These are phyloP conservation scores for Drosophila percnosoma DNA, from an alignment of 2,888 invertebrate genomes.

Conservation along the genomic window DNA sequence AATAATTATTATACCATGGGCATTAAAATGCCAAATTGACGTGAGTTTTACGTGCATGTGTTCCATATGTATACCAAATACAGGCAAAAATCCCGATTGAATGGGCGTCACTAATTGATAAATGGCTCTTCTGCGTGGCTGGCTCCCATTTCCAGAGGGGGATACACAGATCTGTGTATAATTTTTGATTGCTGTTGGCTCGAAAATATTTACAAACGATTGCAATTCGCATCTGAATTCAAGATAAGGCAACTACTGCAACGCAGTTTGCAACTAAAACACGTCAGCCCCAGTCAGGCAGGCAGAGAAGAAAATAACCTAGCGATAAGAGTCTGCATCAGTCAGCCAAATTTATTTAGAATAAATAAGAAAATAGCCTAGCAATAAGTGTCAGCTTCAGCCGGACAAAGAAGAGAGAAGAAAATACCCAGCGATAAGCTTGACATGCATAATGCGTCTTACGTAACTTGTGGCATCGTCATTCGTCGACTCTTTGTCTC, in stretches of 20 bases:
- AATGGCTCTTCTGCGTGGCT: constrained; percentile 69
- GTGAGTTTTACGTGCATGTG: constrained; percentile 70
- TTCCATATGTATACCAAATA: constrained; percentile 28
- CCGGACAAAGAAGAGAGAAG: not conserved
- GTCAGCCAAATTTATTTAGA: not conserved
- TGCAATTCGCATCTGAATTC: constrained; percentile 31
- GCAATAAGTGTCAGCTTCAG: constrained; percentile 19
- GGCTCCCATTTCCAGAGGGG: constrained; percentile 36
- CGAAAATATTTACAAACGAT: constrained; percentile 36
- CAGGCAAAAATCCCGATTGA: constrained; percentile 49
- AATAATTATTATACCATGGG: constrained; percentile 36
- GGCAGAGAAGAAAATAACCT: not conserved
- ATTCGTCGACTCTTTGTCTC: not conserved
- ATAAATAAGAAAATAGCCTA: not conserved
- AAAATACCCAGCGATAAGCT: constrained; percentile 9
- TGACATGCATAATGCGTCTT: constrained; percentile 19
- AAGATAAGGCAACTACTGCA: constrained; percentile 67
- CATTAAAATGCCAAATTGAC: constrained; percentile 67
- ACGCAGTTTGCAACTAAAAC: constrained; percentile 15
- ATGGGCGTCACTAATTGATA: constrained; percentile 80
- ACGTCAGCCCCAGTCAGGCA: constrained; percentile 31
- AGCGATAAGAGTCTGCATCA: constrained; percentile 29
- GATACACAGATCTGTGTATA: not conserved
- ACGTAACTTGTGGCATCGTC: constrained; percentile 5
- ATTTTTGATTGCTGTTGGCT: constrained; percentile 10